phyloP scores from a whole-genome alignment of 2,113 vertebrate species.

The Odobenus rosmarus region DNA sequence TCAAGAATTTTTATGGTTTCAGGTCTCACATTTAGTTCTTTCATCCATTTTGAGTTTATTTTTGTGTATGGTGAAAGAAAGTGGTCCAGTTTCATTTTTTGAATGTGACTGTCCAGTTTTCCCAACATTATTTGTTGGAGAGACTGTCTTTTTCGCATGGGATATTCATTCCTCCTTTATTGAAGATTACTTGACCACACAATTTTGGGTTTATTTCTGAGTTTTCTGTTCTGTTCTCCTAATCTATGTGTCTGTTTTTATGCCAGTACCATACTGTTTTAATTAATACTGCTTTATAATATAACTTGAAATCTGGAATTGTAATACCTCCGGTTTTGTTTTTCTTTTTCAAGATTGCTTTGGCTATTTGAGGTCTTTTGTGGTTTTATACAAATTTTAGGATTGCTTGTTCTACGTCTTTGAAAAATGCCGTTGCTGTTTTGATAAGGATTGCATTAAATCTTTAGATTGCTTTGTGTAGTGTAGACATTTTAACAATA shows the following conservation, averaged over 20 bases:
- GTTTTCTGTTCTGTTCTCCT: not conserved
- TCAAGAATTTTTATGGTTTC: not conserved
- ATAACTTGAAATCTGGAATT: not conserved
- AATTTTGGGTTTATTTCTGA: not conserved
- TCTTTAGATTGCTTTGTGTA: not conserved
- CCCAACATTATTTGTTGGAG: not conserved
- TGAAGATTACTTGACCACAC: not conserved
- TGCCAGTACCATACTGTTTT: not conserved
- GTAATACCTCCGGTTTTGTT: not conserved
- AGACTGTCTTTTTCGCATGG: not conserved
- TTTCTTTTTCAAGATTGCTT: not conserved
- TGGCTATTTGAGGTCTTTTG: not conserved
- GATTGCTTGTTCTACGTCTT: not conserved
- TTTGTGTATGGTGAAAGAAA: not conserved
- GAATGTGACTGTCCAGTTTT: not conserved
- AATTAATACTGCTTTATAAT: not conserved
- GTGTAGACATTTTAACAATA: not conserved
- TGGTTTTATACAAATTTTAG: not conserved
- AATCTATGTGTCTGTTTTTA: not conserved
- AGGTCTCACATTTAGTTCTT: not conserved
- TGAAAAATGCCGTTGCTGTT: not conserved
- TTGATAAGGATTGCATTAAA: not conserved
- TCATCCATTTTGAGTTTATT: not conserved
- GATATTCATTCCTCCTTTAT: not conserved
- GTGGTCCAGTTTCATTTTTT: not conserved